Evolutionary conservation across 1,140 invertebrate genomes (phyloP).

Genomic region (Lordiphosa clarofinis): DNA sequence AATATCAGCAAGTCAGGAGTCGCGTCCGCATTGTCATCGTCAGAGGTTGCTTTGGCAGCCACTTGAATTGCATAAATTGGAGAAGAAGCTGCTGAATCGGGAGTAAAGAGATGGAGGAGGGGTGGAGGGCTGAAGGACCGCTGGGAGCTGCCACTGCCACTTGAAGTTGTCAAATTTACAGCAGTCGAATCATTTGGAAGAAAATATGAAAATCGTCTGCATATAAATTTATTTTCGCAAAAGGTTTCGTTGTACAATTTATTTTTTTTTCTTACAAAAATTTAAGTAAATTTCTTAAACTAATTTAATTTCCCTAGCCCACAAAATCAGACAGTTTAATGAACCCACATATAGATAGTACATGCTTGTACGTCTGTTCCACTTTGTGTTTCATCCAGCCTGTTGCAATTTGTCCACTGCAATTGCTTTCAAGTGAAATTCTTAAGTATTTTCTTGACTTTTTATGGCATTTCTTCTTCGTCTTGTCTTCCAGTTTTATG

Average conservation of each 20-base stretch:
- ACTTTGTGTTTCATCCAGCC: background rate
- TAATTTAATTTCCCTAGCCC: no score
- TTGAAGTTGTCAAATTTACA: conserved; percentile 70
- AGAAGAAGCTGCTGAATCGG: conserved; percentile 49
- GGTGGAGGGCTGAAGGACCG: background rate
- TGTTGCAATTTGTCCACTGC: conserved; percentile 22
- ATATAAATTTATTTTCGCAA: conserved; percentile 1
- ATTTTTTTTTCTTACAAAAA: no score
- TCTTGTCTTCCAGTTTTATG: conserved; percentile 45
- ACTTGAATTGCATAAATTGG: conserved; percentile 75
- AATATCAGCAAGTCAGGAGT: conserved; percentile 30
- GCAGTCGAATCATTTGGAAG: conserved; percentile 65
- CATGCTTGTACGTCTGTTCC: conserved; percentile 18
- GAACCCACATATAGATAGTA: conserved; percentile 30
- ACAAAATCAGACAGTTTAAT: conserved; percentile 40
- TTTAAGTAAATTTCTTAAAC: background rate
- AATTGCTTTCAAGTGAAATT: conserved; percentile 51
- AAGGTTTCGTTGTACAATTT: no score
- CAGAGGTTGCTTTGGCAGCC: conserved; percentile 57
- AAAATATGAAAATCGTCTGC: conserved; percentile 57
- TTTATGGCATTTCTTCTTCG: conserved; percentile 23
- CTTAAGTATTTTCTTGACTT: conserved; percentile 45
- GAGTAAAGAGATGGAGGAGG: conserved; percentile 10
- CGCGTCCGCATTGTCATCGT: conserved; percentile 37
- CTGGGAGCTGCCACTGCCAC: conserved; percentile 58